phyloP scores from a whole-genome alignment of 2,797 vertebrate genomes.

The Coilia nasus region DNA sequence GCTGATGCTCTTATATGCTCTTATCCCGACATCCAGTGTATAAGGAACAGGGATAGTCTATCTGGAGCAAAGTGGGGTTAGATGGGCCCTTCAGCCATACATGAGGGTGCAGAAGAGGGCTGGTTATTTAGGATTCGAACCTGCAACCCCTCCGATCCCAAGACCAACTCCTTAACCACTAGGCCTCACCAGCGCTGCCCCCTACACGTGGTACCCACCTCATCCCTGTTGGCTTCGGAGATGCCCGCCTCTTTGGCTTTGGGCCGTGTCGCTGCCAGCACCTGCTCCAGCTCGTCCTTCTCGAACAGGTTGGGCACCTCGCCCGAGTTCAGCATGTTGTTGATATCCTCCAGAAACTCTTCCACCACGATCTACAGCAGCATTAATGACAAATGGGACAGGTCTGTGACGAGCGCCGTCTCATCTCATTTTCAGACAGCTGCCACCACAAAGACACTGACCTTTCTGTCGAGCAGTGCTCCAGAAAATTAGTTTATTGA shows the following conservation, averaged over 20 bases:
- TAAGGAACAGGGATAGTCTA: too few species aligned
- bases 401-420: not conserved
- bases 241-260: conserved; percentile 85
- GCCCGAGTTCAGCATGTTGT: conserved; percentile 87
- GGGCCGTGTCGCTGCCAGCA: conserved; percentile 77
- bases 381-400: not conserved
- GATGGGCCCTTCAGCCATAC: too few species aligned
- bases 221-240: conserved; percentile 82
- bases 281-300: conserved; percentile 84
- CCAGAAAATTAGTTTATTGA: not conserved
- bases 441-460: not conserved
- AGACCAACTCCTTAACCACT: too few species aligned
- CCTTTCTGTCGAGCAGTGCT: not conserved
- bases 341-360: conserved; percentile 84
- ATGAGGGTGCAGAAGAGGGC: not conserved
- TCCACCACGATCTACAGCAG: conserved; percentile 77
- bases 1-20: too few species aligned
- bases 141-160: too few species aligned
- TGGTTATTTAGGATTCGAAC: not conserved
- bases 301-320: conserved; percentile 86
- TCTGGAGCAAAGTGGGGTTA: too few species aligned
- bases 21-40: too few species aligned
- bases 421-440: not conserved
- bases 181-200: too few species aligned
- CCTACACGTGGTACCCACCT: conserved; percentile 65